Conservation (phyloP, 2,113 vertebrate species). For the Nothoprocta perdicaria region DNA sequence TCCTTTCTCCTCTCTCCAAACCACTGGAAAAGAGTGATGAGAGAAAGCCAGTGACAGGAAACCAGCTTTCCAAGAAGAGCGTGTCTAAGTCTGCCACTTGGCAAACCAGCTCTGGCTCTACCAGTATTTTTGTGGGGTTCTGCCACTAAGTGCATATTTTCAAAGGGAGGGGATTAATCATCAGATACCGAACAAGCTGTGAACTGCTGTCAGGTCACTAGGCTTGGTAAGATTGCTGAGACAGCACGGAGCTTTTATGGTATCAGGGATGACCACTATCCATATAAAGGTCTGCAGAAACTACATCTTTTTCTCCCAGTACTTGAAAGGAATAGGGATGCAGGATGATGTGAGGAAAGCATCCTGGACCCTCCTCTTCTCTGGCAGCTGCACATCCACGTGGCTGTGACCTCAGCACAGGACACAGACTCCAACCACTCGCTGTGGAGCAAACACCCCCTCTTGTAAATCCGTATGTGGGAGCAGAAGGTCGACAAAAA, state of each 20-base stretch:
- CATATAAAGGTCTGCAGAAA: neutral
- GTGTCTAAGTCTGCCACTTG: conserved; percentile 56
- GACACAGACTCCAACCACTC: neutral
- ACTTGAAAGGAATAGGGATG: neutral
- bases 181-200: conserved; percentile 4
- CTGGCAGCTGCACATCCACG: neutral
- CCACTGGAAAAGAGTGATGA: conserved; percentile 40
- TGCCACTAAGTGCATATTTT: conserved; percentile 62
- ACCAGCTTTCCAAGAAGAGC: conserved; percentile 68
- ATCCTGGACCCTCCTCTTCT: neutral
- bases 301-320: neutral
- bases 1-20: conserved; percentile 28
- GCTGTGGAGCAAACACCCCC: neutral
- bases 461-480: neutral
- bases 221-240: conserved; percentile 28
- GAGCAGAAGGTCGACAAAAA: neutral
- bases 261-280: neutral
- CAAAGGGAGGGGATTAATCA: conserved; percentile 50
- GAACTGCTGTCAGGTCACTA: neutral
- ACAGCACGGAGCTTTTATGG: conserved; percentile 5
- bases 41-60: conserved; percentile 57
- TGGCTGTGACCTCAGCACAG: neutral
- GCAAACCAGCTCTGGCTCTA: conserved; percentile 55
- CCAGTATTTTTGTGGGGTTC: conserved; percentile 50
- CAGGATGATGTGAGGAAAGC: neutral